Conservation (phyloP, 2,888 invertebrate species). For the Ellobium chinense region DNA sequence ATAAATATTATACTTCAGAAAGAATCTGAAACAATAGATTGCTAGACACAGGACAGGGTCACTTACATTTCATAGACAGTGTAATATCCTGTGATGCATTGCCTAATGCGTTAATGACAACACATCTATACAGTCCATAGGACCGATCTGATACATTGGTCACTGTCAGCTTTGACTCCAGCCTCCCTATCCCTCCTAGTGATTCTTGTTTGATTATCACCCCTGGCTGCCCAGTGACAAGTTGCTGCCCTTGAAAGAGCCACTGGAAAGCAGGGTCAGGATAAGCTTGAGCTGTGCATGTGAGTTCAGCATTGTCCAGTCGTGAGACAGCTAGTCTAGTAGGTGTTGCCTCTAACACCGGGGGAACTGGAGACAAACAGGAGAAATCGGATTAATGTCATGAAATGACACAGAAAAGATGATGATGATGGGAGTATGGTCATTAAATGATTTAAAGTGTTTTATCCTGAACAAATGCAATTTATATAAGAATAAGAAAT, state of each 20-base stretch:
- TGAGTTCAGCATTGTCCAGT: slow-evolving; percentile 51
- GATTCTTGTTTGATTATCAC: slow-evolving; percentile 4
- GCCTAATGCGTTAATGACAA: slow-evolving; percentile 59
- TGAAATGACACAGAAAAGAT: no score
- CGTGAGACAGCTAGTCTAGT: slow-evolving; percentile 58
- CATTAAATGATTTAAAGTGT: no score
- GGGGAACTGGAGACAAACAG: slow-evolving; percentile 55
- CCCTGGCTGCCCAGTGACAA: slow-evolving; percentile 27
- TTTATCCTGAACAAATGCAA: no score
- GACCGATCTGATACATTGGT: slow-evolving; percentile 49
- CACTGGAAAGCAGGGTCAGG: slow-evolving; percentile 62
- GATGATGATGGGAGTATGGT: no score
- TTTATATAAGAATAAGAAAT: no score
- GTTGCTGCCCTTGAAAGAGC: slow-evolving; percentile 54
- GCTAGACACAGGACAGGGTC: background rate
- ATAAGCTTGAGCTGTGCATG: slow-evolving; percentile 59
- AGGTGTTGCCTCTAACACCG: slow-evolving; percentile 46
- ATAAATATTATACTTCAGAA: no score
- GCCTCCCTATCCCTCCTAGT: slow-evolving; percentile 24
- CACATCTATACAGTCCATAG: slow-evolving; percentile 63
- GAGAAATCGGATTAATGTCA: no score
- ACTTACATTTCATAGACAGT: slow-evolving; percentile 64
- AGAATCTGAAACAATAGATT: no score
- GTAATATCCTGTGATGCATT: slow-evolving; percentile 52
- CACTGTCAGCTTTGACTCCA: slow-evolving; percentile 48